Percentiles rank a stretch among this genome's conserved stretches.
Conservation (phyloP, 2,113 vertebrate genomes). For the Electrona antarctica region DNA sequence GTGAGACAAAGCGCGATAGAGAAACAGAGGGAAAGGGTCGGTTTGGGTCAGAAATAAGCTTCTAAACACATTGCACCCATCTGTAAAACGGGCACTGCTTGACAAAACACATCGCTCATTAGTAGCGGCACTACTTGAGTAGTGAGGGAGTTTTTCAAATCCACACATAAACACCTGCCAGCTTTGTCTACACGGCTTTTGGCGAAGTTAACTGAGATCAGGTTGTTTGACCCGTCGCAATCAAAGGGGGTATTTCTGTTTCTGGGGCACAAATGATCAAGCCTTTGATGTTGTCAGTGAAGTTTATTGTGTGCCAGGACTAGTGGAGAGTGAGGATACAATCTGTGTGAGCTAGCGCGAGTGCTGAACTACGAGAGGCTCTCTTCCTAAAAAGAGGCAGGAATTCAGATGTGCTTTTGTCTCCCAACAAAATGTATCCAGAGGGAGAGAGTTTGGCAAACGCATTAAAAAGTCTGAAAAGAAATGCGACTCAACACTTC, state of each 20-base stretch:
- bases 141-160: background rate
- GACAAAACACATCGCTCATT: too few relatives aligned
- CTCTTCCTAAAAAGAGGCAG: slow-evolving; percentile 20
- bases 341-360: slow-evolving; percentile 1
- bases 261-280: slow-evolving; percentile 31
- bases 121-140: too few relatives aligned
- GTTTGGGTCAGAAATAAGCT: too few relatives aligned
- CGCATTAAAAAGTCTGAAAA: slow-evolving; percentile 55
- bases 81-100: too few relatives aligned
- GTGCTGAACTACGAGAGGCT: slow-evolving; percentile 21
- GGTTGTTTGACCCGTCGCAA: slow-evolving; percentile 37
- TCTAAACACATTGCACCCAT: too few relatives aligned
- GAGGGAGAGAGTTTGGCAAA: slow-evolving; percentile 58
- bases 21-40: background rate
- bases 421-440: slow-evolving; percentile 43
- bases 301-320: slow-evolving; percentile 21
- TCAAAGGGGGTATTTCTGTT: slow-evolving; percentile 33
- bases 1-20: background rate
- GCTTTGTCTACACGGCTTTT: slow-evolving; percentile 6
- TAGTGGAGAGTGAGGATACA: slow-evolving; percentile 29
- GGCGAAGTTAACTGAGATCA: slow-evolving; percentile 37
- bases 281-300: slow-evolving; percentile 49
- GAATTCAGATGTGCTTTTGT: slow-evolving; percentile 47
- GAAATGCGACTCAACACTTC: slow-evolving; percentile 45
- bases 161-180: slow-evolving; percentile 4